Evolutionary conservation across 2,797 vertebrate species (phyloP).

Genomic region (Anas georgica): DNA sequence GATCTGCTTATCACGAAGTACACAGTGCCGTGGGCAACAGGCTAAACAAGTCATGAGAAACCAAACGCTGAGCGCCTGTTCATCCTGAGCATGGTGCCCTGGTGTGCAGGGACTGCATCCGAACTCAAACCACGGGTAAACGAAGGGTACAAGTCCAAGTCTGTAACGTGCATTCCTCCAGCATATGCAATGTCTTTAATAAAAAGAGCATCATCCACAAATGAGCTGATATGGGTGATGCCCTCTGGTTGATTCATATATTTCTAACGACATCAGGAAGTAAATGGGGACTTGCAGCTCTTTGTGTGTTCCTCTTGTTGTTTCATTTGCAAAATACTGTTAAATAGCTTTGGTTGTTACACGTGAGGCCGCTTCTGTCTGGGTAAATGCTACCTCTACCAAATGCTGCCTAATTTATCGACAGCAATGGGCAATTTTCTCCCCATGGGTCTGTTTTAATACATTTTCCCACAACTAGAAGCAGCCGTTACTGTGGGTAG

Average conservation of each 20-base stretch:
- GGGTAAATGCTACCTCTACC: background rate
- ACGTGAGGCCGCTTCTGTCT: background rate
- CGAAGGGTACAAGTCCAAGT: background rate
- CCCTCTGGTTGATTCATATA: background rate
- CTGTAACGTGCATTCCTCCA: accelerated
- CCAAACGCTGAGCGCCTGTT: background rate
- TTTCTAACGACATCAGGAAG: background rate
- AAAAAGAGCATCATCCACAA: background rate
- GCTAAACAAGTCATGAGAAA: background rate
- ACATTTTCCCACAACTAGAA: background rate
- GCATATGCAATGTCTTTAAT: accelerated
- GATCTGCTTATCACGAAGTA: background rate
- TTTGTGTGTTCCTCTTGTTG: background rate
- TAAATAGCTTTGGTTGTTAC: background rate
- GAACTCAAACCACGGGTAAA: background rate
- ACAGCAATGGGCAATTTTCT: background rate
- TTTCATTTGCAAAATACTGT: background rate
- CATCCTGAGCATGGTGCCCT: background rate
- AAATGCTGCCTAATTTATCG: background rate
- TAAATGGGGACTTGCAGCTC: background rate
- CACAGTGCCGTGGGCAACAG: accelerated
- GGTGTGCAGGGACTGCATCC: background rate
- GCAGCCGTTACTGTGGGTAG: background rate
- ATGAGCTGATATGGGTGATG: background rate
- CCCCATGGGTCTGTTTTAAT: background rate